phyloP scores from a whole-genome alignment of 2,113 vertebrate species.

The Neopipo cinnamomea region DNA sequence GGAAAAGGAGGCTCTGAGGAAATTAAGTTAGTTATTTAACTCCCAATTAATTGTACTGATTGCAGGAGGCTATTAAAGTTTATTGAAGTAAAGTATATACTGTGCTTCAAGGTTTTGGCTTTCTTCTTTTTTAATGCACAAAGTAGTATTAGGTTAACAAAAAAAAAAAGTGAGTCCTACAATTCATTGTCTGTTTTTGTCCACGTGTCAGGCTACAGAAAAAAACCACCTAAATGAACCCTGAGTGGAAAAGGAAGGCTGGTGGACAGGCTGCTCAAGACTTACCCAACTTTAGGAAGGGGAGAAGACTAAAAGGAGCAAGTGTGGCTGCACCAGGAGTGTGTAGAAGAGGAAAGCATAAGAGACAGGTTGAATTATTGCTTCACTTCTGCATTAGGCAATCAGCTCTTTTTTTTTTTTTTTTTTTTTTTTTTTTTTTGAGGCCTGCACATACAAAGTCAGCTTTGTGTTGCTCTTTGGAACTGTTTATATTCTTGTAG shows the following conservation, averaged over 20 bases:
- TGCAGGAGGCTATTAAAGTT: conserved; percentile 53
- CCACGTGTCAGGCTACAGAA: not conserved
- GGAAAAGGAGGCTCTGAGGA: conserved; percentile 11
- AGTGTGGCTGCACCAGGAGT: not conserved
- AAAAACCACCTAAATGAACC: not conserved
- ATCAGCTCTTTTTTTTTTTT: not conserved
- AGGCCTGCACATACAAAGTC: not conserved
- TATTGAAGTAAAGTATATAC: not conserved
- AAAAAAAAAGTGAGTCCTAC: not conserved
- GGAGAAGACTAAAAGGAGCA: not conserved
- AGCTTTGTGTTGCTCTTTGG: not conserved
- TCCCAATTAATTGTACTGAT: conserved; percentile 43
- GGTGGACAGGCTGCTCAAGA: not conserved
- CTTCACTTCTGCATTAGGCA: not conserved
- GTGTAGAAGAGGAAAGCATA: not conserved
- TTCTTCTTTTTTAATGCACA: not conserved
- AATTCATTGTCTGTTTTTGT: not conserved
- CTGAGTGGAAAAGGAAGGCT: not conserved
- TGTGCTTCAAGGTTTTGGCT: not conserved
- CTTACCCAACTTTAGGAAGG: not conserved
- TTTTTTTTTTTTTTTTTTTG: not conserved
- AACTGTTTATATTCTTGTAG: not conserved
- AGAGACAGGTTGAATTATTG: not conserved
- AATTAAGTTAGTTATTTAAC: conserved; percentile 30
- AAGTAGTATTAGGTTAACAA: not conserved